phyloP scores from a whole-genome alignment of 2,888 invertebrate species.

The Sericinus montela region DNA sequence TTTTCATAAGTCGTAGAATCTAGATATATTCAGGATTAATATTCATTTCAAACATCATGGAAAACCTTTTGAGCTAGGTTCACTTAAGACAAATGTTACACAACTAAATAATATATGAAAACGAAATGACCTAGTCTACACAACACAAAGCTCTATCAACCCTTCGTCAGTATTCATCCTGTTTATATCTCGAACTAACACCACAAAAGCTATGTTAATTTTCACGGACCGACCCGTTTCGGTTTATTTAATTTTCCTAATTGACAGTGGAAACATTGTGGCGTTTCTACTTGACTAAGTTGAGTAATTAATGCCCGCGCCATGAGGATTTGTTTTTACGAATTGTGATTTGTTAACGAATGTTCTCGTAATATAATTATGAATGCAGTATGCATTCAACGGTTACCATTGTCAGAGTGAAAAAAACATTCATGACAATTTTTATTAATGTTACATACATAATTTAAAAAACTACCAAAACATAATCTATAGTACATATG shows the following conservation, averaged over 20 bases:
- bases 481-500: too few species aligned
- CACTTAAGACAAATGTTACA: conserved; percentile 1
- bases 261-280: conserved; percentile 56
- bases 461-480: too few species aligned
- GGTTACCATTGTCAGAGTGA: conserved; percentile 8
- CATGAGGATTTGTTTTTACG: conserved; percentile 44
- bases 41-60: too few species aligned
- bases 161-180: conserved; percentile 12
- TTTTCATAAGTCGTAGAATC: too few species aligned
- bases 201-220: conserved; percentile 60
- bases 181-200: conserved; percentile 10
- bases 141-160: conserved; percentile 12
- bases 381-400: conserved; percentile 14
- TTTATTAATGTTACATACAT: too few species aligned
- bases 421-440: background rate
- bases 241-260: conserved; percentile 69
- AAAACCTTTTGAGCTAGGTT: too few species aligned
- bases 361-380: conserved; percentile 49
- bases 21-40: too few species aligned
- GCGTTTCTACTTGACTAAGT: conserved; percentile 37
- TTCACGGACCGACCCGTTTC: conserved; percentile 46
- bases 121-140: conserved; percentile 1
- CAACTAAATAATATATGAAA: conserved; percentile 8
- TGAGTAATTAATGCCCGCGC: conserved; percentile 47
- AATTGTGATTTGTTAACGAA: conserved; percentile 48